Percentiles rank a stretch among this genome's conserved stretches.
Evolutionary conservation across 2,888 invertebrate genomes (phyloP).

Genomic region (Papilio elwesi): DNA sequence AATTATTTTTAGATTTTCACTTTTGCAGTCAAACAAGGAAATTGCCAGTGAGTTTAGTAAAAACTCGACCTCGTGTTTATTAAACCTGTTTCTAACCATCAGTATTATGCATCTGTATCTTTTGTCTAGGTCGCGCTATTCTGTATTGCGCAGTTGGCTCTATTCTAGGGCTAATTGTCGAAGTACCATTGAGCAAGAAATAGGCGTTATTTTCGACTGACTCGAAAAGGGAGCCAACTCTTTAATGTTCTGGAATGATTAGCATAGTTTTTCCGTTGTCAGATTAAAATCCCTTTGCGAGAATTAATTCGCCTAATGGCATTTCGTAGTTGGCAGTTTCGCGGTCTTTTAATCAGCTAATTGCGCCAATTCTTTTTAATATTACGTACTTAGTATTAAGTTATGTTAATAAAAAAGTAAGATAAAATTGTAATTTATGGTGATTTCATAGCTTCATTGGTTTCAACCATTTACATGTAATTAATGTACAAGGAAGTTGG

Average conservation of each 20-base stretch:
- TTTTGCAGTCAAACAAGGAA: no score
- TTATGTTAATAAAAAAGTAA: no score
- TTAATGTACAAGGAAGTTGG: no score
- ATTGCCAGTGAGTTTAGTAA: no score
- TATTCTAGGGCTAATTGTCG: conserved; percentile 20
- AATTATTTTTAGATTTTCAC: no score
- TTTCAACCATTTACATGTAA: no score
- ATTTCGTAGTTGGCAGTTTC: conserved; percentile 8
- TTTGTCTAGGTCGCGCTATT: not conserved
- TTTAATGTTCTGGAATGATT: conserved; percentile 20
- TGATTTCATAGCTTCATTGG: no score
- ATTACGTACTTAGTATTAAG: no score
- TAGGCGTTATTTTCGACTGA: conserved; percentile 24
- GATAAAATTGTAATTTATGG: no score
- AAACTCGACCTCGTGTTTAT: no score
- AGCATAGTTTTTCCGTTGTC: conserved; percentile 22
- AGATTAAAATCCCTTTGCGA: conserved; percentile 24
- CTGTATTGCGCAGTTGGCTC: conserved; percentile 1
- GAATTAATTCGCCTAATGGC: conserved; percentile 35
- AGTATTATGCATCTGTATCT: no score
- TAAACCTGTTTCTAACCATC: no score
- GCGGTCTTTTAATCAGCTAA: conserved; percentile 28
- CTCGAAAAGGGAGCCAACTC: conserved; percentile 16
- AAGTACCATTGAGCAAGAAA: conserved; percentile 2
- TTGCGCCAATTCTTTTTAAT: conserved; percentile 6